These are phyloP conservation scores for Babyrousa celebensis DNA, from an alignment of 2,797 vertebrate species.

Conservation along the genomic window DNA sequence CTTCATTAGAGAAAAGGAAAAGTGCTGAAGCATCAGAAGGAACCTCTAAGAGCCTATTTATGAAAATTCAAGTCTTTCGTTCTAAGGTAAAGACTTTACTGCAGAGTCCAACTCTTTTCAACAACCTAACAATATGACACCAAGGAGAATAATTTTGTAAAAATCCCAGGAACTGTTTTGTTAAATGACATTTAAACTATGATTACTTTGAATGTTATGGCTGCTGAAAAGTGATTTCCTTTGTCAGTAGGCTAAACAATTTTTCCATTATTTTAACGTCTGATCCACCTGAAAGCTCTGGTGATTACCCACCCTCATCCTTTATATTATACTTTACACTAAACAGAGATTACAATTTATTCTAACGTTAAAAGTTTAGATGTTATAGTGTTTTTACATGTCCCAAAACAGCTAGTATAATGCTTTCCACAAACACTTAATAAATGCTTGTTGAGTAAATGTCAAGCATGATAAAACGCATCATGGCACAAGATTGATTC, in stretches of 20 bases:
- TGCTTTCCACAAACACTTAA: constrained; percentile 43
- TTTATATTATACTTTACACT: background rate
- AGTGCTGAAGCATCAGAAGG: constrained; percentile 4
- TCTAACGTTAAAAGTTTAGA: constrained; percentile 40
- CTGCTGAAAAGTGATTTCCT: constrained; percentile 44
- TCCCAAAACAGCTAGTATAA: constrained; percentile 50
- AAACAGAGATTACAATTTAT: constrained; percentile 11
- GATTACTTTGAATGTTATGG: constrained; percentile 32
- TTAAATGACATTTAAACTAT: constrained; percentile 61
- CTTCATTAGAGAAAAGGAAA: constrained; percentile 61
- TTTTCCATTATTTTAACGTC: constrained; percentile 58
- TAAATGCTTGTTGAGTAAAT: constrained; percentile 65
- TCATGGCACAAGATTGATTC: constrained; percentile 17
- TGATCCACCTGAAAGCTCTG: background rate
- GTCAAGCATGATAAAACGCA: constrained; percentile 59
- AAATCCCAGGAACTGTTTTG: background rate
- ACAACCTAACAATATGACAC: constrained; percentile 57
- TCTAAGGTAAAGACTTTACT: constrained; percentile 36
- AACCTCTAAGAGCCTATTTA: background rate
- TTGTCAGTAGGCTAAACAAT: constrained; percentile 4
- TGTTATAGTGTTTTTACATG: constrained; percentile 36
- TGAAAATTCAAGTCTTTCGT: background rate
- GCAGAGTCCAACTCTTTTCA: background rate
- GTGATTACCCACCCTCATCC: background rate
- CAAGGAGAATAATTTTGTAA: background rate